Percentiles rank a stretch among this genome's conserved stretches.
Conservation (phyloP, 2,797 vertebrate genomes). For the Hafferia zeledoni region DNA sequence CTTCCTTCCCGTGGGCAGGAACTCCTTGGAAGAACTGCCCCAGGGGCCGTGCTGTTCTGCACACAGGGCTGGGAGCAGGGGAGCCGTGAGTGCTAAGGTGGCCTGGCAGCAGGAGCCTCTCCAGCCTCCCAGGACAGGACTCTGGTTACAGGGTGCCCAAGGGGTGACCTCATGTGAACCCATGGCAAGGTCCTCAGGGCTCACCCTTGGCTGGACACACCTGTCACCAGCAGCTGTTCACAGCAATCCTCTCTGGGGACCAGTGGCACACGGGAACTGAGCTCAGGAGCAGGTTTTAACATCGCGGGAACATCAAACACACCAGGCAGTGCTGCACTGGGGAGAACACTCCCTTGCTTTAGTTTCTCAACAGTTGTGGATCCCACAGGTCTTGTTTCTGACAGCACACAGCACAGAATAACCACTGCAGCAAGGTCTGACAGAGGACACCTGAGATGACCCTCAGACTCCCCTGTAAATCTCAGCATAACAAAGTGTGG, state of each 20-base stretch:
- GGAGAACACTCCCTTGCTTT: background rate
- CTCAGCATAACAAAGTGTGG: background rate
- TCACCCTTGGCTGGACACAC: background rate
- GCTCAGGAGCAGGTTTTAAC: background rate
- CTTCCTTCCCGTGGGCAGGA: rapidly evolving
- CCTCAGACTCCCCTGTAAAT: background rate
- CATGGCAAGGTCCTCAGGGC: rapidly evolving
- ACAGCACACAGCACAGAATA: background rate
- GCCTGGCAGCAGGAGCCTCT: background rate
- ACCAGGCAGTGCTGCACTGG: rapidly evolving
- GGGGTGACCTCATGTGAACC: background rate
- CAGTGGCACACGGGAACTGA: background rate
- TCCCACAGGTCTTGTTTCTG: background rate
- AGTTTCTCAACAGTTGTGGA: background rate
- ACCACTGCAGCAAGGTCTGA: background rate
- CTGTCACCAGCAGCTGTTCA: background rate
- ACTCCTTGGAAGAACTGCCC: background rate
- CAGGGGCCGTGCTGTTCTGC: rapidly evolving
- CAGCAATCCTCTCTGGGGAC: background rate
- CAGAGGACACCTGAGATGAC: background rate
- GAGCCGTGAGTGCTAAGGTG: background rate
- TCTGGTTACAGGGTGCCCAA: rapidly evolving
- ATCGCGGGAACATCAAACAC: background rate
- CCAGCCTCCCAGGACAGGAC: background rate
- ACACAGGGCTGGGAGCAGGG: background rate